These are phyloP conservation scores for Drosophila longiperda DNA, from an alignment of 2,888 invertebrate species.

Conservation along the genomic window DNA sequence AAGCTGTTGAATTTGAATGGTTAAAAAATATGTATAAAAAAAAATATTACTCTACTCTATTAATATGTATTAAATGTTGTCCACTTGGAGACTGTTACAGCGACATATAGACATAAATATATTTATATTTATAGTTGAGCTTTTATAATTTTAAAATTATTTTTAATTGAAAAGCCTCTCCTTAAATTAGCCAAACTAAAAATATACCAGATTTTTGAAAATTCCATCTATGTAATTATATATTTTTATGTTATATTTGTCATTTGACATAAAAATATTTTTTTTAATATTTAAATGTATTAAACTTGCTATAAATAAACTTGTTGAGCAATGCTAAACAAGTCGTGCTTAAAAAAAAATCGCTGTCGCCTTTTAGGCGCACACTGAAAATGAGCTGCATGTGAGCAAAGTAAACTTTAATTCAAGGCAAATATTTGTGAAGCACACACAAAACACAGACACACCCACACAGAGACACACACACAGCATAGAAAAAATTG, in stretches of 20 bases:
- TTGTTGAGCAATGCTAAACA: not conserved
- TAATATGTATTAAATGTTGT: not conserved
- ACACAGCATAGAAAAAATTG: constrained; percentile 10
- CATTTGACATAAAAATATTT: accelerated
- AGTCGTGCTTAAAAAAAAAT: not conserved
- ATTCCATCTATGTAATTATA: too few species aligned
- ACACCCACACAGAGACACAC: not conserved
- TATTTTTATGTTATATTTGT: accelerated
- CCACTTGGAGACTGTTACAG: not conserved
- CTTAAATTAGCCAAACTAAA: not conserved
- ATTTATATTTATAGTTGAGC: too few species aligned
- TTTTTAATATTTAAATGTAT: constrained; percentile 1
- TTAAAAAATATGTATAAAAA: not conserved
- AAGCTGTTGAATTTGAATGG: not conserved
- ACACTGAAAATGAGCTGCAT: constrained; percentile 28
- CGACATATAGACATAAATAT: too few species aligned
- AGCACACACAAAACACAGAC: constrained; percentile 12
- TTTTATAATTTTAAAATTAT: not conserved
- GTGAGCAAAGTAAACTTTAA: constrained; percentile 48
- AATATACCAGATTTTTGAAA: not conserved
- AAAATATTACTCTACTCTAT: not conserved
- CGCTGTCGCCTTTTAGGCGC: constrained; percentile 37
- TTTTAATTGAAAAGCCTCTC: not conserved
- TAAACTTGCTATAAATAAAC: not conserved
- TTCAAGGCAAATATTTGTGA: constrained; percentile 68